Percentiles rank a stretch among this genome's conserved stretches.
Conservation (phyloP, 2,888 invertebrate species). For the Drosophila yooni region DNA sequence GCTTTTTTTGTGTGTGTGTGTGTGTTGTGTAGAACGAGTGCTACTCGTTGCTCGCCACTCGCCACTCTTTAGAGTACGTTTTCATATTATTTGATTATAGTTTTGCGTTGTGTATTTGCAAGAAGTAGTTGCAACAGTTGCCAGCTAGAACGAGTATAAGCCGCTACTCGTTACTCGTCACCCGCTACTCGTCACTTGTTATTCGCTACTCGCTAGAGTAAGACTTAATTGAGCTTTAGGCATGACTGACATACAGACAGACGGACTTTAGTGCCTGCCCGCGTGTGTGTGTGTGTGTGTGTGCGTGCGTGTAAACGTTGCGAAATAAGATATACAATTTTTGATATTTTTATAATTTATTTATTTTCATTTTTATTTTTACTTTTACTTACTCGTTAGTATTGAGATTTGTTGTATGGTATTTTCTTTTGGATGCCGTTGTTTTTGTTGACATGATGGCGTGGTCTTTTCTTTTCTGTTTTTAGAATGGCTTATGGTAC, state of each 20-base stretch:
- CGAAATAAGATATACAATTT: not conserved
- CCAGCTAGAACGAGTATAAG: constrained; percentile 7
- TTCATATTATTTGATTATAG: not conserved
- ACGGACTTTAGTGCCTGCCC: constrained; percentile 65
- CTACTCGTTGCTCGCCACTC: constrained; percentile 12
- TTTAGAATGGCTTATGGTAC: constrained; percentile 98
- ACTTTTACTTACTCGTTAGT: constrained; percentile 6
- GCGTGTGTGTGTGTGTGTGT: constrained; percentile 53
- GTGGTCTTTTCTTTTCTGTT: constrained; percentile 57
- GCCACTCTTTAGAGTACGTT: not conserved
- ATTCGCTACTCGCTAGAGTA: constrained; percentile 9
- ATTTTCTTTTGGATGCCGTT: constrained; percentile 50
- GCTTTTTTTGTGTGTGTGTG: not conserved
- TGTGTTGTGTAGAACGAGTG: constrained; percentile 36
- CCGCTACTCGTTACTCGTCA: constrained; percentile 14
- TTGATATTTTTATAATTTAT: constrained; percentile 3
- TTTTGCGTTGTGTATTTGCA: constrained; percentile 1
- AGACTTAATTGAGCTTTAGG: constrained; percentile 27
- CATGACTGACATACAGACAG: constrained; percentile 16
- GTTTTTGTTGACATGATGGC: constrained; percentile 59
- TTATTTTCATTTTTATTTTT: not conserved
- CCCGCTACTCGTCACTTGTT: constrained; percentile 16
- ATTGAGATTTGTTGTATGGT: constrained; percentile 1
- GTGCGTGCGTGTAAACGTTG: constrained; percentile 30
- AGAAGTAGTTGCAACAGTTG: constrained; percentile 2